phyloP scores from a whole-genome alignment of 2,113 vertebrate species.

The Cyanoramphus novaezelandiae region DNA sequence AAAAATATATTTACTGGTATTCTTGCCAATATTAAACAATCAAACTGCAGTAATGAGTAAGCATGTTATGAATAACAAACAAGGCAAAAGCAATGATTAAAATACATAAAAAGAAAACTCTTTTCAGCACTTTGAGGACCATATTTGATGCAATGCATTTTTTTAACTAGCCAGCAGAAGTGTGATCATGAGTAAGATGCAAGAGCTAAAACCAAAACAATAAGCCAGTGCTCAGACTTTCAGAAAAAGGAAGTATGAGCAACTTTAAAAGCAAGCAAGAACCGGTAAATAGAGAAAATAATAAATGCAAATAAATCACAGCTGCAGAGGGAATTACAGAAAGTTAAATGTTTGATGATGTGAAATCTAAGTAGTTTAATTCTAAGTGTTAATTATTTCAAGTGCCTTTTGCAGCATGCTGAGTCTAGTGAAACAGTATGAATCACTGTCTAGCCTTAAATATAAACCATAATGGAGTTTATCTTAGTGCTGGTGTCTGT shows the following conservation, averaged over 20 bases:
- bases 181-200: slow-evolving; percentile 24
- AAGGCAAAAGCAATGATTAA: neutral
- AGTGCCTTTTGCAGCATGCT: slow-evolving; percentile 62
- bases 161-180: neutral
- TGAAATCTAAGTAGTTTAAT: slow-evolving; percentile 63
- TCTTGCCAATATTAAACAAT: slow-evolving; percentile 16
- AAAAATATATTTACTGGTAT: neutral
- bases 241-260: slow-evolving; percentile 45
- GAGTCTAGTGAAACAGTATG: slow-evolving; percentile 51
- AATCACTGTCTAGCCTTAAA: slow-evolving; percentile 54
- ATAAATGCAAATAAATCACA: slow-evolving; percentile 61
- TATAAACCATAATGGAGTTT: slow-evolving; percentile 26
- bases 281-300: slow-evolving; percentile 43
- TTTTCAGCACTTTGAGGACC: neutral
- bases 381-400: slow-evolving; percentile 67
- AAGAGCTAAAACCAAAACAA: slow-evolving; percentile 41
- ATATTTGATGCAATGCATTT: neutral
- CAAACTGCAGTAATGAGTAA: neutral
- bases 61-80: neutral
- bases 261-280: slow-evolving; percentile 39
- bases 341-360: slow-evolving; percentile 62
- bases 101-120: slow-evolving; percentile 20
- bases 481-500: neutral
- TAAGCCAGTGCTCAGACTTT: slow-evolving; percentile 6
- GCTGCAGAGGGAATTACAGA: slow-evolving; percentile 52